Evolutionary conservation across 2,113 vertebrate species (phyloP), one percentile per base, ranked within the genome.

Genomic region (Arvicanthis niloticus): DNA sequence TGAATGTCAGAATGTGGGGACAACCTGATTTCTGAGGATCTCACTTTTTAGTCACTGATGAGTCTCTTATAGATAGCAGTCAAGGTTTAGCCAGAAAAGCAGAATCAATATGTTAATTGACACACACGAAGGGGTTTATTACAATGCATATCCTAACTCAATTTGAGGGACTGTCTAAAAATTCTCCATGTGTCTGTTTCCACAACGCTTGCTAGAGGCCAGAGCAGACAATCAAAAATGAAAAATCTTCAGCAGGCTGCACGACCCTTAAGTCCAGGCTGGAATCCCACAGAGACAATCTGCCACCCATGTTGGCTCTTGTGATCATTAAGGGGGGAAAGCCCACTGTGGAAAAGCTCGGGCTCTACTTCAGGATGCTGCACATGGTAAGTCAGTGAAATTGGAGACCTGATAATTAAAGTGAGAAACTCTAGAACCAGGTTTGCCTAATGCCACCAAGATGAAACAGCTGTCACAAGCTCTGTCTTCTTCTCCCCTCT

Each of bases 311-410:
- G 15, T 45, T 31, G 19, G 4, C 9, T 26, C 16, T 31, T 42
- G 1, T 24, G 24, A 29, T 37, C 1, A 56, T 65, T 31, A 13
- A 22, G 21, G 6, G 67, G 1, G 0, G 22, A 21, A 53, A 60
- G 8, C 16, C 1, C 12, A 29, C 51, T n/a, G 60, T 86, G 15
- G 13, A 37, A 24, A 86, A 93, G 26, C 37, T 17, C 26, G 0
- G 16, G 17, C 10, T 31, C n/a, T 90, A 84, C 13, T 22, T 91
- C 42, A 70, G 48, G 5, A 13, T 16, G 11, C 13, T 67, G 62
- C 48, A 29, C 22, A 11, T 21, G 56, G 91, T 7, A 45, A 67
- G 22, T 58, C 29, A 60, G 45, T 88, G 11, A 76, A 67, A 40
- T 0, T 40, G 31, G 91, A 92, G 7, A 37, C 53, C 17, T 21